Evolutionary conservation across 37 sponge, comb jelly and placozoan genomes (phyloP).

Genomic region (Halisarca cf. caerulea): DNA sequence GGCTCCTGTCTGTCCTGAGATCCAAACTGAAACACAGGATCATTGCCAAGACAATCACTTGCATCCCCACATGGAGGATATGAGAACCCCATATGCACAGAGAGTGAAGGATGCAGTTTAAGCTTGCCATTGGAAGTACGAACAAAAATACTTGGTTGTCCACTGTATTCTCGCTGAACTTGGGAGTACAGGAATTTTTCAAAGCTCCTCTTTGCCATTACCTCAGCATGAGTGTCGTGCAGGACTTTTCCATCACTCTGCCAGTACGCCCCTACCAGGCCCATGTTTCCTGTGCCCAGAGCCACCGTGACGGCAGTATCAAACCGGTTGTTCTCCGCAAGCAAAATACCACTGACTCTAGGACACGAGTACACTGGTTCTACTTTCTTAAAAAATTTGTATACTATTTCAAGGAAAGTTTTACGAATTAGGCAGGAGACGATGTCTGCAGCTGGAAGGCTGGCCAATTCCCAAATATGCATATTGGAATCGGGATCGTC

Average conservation of each 20-base stretch:
- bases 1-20: not conserved
- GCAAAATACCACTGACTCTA: not conserved
- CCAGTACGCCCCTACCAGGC: conserved; percentile 38
- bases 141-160: not conserved
- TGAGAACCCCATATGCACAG: conserved; percentile 46
- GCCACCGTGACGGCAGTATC: conserved; percentile 19
- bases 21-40: not conserved
- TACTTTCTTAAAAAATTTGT: not conserved
- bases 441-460: not conserved
- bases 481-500: not conserved
- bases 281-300: conserved; percentile 45
- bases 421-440: not conserved
- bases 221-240: conserved; percentile 56
- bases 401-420: not conserved
- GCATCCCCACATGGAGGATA: conserved; percentile 60
- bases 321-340: not conserved
- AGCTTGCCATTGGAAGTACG: conserved; percentile 13
- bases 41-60: conserved; percentile 24
- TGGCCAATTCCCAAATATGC: not conserved
- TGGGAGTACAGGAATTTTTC: conserved; percentile 40
- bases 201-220: conserved; percentile 43
- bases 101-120: conserved; percentile 15
- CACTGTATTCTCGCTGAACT: not conserved
- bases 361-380: not conserved
- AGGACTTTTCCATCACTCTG: conserved; percentile 43